Evolutionary conservation across 2,797 vertebrate species (phyloP).

Genomic region (Antrozous pallidus): DNA sequence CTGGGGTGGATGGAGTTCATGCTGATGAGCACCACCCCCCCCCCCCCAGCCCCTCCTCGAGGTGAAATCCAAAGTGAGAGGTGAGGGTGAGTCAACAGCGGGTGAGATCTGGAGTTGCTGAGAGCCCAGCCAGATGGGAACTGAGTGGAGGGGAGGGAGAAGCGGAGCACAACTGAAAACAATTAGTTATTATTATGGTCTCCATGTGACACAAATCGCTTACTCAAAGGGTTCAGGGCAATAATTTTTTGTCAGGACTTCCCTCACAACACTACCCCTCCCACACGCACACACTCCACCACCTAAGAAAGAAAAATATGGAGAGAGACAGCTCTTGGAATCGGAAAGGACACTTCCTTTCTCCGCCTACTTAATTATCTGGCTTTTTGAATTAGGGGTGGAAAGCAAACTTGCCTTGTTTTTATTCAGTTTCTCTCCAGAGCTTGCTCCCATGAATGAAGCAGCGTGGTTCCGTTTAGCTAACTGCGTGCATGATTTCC

Average conservation of each 20-base stretch:
- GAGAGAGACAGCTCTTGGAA: background rate
- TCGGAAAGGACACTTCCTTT: constrained; percentile 57
- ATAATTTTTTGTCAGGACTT: background rate
- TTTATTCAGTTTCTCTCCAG: constrained; percentile 71
- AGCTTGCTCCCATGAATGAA: constrained; percentile 77
- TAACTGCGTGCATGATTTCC: constrained; percentile 77
- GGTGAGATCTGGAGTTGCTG: background rate
- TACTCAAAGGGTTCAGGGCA: background rate
- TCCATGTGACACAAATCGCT: background rate
- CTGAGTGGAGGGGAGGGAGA: background rate
- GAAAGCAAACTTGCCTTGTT: constrained; percentile 66
- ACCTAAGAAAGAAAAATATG: background rate
- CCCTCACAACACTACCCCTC: background rate
- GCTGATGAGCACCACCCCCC: background rate
- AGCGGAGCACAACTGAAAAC: background rate
- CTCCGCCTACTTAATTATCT: constrained; percentile 65
- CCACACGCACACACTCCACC: background rate
- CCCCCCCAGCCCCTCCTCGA: no score
- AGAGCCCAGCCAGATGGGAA: background rate
- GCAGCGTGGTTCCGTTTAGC: constrained; percentile 74
- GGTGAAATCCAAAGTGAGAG: background rate
- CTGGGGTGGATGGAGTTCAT: background rate
- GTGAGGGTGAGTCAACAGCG: background rate
- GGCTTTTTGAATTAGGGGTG: constrained; percentile 63
- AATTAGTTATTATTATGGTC: background rate